phyloP scores from a whole-genome alignment of 2,113 vertebrate genomes.

The Grus americana region DNA sequence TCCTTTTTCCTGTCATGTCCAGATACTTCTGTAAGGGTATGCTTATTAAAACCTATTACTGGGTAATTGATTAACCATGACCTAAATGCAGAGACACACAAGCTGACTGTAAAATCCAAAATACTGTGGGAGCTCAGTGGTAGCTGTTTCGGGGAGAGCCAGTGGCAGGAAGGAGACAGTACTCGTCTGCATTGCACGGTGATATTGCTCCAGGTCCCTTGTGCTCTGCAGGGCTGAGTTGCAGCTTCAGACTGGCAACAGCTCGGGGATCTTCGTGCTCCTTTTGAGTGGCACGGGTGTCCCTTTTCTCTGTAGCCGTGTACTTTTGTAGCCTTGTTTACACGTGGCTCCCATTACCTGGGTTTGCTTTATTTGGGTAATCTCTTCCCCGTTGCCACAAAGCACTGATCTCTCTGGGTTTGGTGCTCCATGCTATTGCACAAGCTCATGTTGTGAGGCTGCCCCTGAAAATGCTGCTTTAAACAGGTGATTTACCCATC shows the following conservation, averaged over 20 bases:
- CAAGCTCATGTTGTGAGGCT: not conserved
- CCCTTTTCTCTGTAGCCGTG: not conserved
- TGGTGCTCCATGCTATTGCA: not conserved
- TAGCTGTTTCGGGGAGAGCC: rapidly evolving
- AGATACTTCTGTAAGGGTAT: not conserved
- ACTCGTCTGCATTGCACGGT: not conserved
- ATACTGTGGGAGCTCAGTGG: not conserved
- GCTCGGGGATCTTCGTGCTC: not conserved
- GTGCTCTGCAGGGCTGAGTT: not conserved
- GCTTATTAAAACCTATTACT: not conserved
- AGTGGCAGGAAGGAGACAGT: not conserved
- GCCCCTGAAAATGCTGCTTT: too few species aligned
- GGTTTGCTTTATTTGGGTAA: not conserved
- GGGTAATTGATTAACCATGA: not conserved
- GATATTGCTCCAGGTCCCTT: not conserved
- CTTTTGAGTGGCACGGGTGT: not conserved
- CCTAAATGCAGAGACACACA: not conserved
- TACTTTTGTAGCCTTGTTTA: not conserved
- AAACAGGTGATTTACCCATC: not conserved
- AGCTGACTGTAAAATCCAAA: not conserved
- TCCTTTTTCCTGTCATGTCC: not conserved
- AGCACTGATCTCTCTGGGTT: not conserved
- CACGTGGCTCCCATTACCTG: not conserved
- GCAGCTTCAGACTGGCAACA: not conserved
- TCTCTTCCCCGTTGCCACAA: not conserved